Evolutionary conservation across 2,113 vertebrate species (phyloP), one percentile per base, ranked within the genome.

Genomic region (Poicephalus gulielmi): DNA sequence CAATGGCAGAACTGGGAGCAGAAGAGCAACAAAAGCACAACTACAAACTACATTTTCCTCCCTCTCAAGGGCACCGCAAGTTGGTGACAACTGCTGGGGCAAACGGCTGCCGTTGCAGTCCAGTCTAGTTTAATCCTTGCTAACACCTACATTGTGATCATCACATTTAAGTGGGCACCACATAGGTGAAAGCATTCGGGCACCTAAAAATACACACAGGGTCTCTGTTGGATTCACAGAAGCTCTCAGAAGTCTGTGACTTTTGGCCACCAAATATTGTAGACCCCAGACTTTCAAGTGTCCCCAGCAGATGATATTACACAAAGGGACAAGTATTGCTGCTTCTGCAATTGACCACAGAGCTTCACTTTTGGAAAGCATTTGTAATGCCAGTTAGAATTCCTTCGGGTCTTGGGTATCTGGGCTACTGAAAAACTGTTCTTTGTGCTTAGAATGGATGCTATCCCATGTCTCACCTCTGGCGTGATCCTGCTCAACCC

Each of bases 11-110:
- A 39, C 7, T 1, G 31, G 47, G 43, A 37, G 46, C 10, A 12
- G 41, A 49, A 31, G 0, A 25, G 57, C 17, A 44, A 28, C 1
- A 13, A 24, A 46, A 62, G 35, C 8, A 9, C 13, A 6, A 11
- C 35, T 24, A 82, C 7, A 9, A 62, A n/a, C 3, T 3, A 3
- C 33, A 2, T 37, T 17, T 52, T 57, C 18, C 50, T 55, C 59
- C 17, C 30, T 74, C 66, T 27, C 35, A 8, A 43, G 17, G 37
- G 20, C 59, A 30, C 50, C 41, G 68, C n/a, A 41, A 80, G 57
- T 13, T 75, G 73, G 78, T 59, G 62, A 27, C 67, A 37, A 43
- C 4, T 13, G 19, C 10, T 27, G 55, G 31, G n/a, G 41, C 4
- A 24, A 53, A 39, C 13, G 5, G 23, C 15, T 7, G 6, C 13